Evolutionary conservation across 2,113 vertebrate genomes (phyloP).

Genomic region (Climacteris rufus): DNA sequence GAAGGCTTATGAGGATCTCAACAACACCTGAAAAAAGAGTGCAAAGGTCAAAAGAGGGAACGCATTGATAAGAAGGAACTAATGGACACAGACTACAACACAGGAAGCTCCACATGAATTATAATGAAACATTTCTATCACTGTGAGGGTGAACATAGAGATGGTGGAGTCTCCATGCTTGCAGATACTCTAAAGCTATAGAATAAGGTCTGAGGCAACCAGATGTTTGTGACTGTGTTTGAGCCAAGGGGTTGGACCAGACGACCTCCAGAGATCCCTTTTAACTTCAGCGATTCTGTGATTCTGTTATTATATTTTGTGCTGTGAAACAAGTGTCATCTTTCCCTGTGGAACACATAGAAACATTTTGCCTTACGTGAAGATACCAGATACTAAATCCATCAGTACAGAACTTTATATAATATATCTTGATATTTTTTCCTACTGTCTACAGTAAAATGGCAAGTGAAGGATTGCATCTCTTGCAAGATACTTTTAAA

Average conservation of each 20-base stretch:
- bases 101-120: accelerated
- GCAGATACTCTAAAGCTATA: background rate
- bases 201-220: background rate
- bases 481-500: background rate
- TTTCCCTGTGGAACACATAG: background rate
- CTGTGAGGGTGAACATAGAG: background rate
- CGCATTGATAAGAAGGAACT: background rate
- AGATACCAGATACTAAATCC: background rate
- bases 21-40: background rate
- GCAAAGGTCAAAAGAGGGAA: background rate
- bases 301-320: background rate
- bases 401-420: background rate
- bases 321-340: background rate
- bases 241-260: background rate
- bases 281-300: background rate
- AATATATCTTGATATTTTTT: background rate
- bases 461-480: accelerated
- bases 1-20: background rate
- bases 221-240: background rate
- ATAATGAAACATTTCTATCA: background rate
- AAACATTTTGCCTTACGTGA: background rate
- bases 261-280: background rate
- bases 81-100: background rate
- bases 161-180: background rate
- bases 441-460: background rate